Base-by-base conservation (phyloP, 2,113 vertebrate species). In the Mastomys coucha region DNA sequence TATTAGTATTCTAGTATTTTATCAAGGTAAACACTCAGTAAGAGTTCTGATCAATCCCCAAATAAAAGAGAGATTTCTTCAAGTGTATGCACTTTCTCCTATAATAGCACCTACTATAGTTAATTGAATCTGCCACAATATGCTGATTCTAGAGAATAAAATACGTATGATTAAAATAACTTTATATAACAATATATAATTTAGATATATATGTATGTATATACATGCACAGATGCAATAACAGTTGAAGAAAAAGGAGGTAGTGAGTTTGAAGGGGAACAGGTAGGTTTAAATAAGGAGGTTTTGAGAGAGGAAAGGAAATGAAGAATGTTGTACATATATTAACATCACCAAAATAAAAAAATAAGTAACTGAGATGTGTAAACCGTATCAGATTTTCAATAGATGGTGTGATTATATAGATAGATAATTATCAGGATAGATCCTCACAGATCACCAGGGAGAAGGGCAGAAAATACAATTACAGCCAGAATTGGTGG, bases 381-480 rank as follows among this genome's bases (percentile, higher is more conserved):
- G 3, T 1, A 70, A 88, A 42, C 20, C 5, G 33, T 63, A 26
- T 1, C 3, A 60, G 14, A 1, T 0, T 65, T 8, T 36, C 1
- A 7, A 45, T 45, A 58, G 2, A 72, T 36, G 31, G 4, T 28
- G 14, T 92, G 42, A 17, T 24, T 19, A 42, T 5, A 20, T 11
- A 90, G 5, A 85, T 4, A 22, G 13, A 14, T 39, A 69, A 69
- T 10, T 45, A 77, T 5, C 36, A 89, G 7, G 5, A 90, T 2
- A 31, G 1, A 42, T 53, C 5, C 49, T 51, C 4, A 36, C 51
- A 76, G 22, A 17, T 42, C 70, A 63, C 56, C 11, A 78, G 7
- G 2, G 36, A 70, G 22, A 28, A 51, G 0, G 39, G 1, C 12
- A 70, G 12, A 69, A 91, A 39, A 63, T 39, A 42, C 10, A 24